Evolutionary conservation across 2,113 vertebrate species (phyloP).

Genomic region (Mormyrus lacerda): DNA sequence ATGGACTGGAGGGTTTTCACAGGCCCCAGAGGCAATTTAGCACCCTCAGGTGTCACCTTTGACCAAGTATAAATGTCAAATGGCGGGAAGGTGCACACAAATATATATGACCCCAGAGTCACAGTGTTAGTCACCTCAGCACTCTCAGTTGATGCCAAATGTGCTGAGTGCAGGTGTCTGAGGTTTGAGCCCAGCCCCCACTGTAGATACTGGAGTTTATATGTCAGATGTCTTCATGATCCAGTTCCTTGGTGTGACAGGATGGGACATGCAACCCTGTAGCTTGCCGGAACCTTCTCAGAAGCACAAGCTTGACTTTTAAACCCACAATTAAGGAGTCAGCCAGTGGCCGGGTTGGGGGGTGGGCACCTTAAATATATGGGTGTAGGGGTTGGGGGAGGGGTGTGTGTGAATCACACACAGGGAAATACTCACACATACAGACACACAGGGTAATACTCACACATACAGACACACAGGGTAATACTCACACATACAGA

Average conservation of each 20-base stretch:
- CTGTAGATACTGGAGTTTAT: background rate
- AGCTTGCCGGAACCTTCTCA: conserved; percentile 8
- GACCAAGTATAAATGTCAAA: background rate
- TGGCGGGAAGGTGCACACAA: background rate
- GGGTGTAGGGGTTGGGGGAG: background rate
- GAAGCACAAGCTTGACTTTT: background rate
- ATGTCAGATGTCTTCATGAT: background rate
- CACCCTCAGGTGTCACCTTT: background rate
- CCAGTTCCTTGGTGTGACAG: conserved; percentile 16
- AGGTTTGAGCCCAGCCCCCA: background rate
- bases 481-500: too few relatives aligned
- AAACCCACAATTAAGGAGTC: conserved; percentile 30
- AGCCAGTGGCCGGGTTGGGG: background rate
- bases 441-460: background rate
- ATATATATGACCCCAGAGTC: background rate
- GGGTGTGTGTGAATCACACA: too few relatives aligned
- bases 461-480: too few relatives aligned
- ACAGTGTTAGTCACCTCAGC: background rate
- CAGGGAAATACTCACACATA: background rate
- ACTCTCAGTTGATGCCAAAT: background rate
- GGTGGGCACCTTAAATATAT: background rate
- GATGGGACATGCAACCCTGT: conserved; percentile 20
- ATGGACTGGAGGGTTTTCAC: background rate
- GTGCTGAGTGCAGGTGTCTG: background rate
- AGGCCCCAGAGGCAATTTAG: background rate